Evolutionary conservation across 2,797 vertebrate species (phyloP).

Genomic region (Acropternis orthonyx): DNA sequence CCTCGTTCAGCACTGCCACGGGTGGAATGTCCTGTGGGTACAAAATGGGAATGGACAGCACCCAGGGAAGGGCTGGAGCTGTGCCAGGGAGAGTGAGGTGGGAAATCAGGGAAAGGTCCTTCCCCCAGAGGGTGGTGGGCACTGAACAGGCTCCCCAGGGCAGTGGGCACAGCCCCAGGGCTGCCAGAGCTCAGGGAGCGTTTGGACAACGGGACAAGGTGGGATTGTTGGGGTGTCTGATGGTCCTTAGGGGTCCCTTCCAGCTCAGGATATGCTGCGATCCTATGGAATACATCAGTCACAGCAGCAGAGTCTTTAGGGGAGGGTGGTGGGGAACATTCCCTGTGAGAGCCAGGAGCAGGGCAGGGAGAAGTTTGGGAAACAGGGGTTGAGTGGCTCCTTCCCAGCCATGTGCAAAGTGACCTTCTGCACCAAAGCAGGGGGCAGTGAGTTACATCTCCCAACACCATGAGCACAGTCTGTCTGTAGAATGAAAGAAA

Average conservation of each 20-base stretch:
- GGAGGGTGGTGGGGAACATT: rapidly evolving
- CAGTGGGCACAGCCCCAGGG: rapidly evolving
- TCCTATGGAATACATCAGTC: neutral
- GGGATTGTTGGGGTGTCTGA: rapidly evolving
- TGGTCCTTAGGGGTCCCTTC: no score
- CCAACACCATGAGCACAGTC: no score
- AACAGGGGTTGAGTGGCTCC: neutral
- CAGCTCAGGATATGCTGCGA: neutral
- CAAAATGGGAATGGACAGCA: neutral
- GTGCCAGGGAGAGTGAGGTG: rapidly evolving
- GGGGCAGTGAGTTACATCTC: neutral
- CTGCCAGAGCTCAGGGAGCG: neutral
- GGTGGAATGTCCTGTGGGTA: neutral
- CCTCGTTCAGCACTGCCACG: neutral
- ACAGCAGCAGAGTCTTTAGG: rapidly evolving
- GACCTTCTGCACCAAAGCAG: no score
- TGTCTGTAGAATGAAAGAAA: no score
- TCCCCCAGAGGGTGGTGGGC: neutral
- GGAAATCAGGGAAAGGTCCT: rapidly evolving
- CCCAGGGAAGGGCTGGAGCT: rapidly evolving
- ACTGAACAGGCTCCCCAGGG: neutral
- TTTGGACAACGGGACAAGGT: rapidly evolving
- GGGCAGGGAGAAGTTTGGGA: neutral
- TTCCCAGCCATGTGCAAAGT: rapidly evolving
- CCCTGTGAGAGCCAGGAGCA: no score